Percentiles rank a stretch among this genome's conserved stretches.
Conservation (phyloP, 2,113 vertebrate species). For the Semicossyphus pulcher region DNA sequence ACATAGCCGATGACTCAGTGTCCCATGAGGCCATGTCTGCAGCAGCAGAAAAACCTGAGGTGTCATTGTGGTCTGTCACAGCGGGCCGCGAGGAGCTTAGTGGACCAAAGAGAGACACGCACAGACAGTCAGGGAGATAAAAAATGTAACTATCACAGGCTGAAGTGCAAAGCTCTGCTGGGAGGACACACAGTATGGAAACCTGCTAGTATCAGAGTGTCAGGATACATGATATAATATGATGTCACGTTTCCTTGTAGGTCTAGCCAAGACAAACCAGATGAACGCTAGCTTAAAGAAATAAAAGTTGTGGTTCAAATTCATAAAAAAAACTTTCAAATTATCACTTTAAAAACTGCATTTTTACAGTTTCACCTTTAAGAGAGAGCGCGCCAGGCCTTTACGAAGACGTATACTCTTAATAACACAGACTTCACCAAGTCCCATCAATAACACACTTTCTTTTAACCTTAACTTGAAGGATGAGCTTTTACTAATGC, state of each 20-base stretch:
- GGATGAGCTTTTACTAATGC: conserved; percentile 7
- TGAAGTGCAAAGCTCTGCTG: not conserved
- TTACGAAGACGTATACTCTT: conserved; percentile 10
- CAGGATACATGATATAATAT: not conserved
- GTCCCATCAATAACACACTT: conserved; percentile 17
- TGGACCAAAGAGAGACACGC: conserved; percentile 8
- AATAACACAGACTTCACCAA: conserved; percentile 17
- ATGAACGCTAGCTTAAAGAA: not conserved
- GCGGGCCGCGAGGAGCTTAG: conserved; percentile 1
- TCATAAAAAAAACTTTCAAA: too few species aligned
- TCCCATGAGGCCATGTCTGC: conserved; percentile 1
- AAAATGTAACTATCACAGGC: conserved; percentile 5
- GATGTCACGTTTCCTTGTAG: conserved; percentile 25
- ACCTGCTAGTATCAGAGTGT: conserved; percentile 9
- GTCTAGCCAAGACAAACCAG: not conserved
- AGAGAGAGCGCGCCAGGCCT: not conserved
- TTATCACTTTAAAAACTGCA: not conserved
- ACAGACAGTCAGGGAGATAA: not conserved
- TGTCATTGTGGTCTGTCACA: conserved; percentile 9
- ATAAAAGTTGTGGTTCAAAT: too few species aligned
- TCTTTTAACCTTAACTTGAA: conserved; percentile 20
- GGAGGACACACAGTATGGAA: not conserved
- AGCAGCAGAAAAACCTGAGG: conserved; percentile 20
- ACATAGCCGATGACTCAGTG: conserved; percentile 14
- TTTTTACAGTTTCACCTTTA: not conserved